These are phyloP conservation scores for Diglossa cyanea DNA, from an alignment of 2,797 vertebrate species.

Conservation along the genomic window DNA sequence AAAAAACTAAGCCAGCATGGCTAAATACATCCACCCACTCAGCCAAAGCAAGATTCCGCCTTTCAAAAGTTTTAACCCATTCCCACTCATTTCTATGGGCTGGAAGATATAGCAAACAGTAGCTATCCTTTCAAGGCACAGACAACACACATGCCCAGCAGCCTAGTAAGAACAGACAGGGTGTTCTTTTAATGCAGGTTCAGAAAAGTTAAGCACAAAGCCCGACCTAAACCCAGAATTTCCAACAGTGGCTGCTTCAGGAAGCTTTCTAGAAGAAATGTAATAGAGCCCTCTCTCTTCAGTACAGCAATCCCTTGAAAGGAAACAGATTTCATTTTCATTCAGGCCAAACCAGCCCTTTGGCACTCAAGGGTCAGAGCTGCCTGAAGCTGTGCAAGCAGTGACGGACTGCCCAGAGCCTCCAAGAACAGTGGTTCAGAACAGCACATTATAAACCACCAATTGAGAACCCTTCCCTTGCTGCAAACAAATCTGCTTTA, in stretches of 20 bases:
- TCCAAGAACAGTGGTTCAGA: not conserved
- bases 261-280: not conserved
- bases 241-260: not conserved
- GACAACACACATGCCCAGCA: not conserved
- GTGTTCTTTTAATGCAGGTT: fast-evolving
- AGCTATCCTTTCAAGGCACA: not conserved
- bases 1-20: not conserved
- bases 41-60: not conserved
- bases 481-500: not conserved
- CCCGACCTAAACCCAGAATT: not conserved
- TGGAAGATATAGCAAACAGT: not conserved
- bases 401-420: not conserved
- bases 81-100: fast-evolving
- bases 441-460: not conserved
- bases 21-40: not conserved
- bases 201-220: not conserved
- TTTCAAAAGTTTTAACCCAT: not conserved
- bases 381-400: not conserved
- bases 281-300: not conserved
- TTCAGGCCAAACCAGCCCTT: not conserved
- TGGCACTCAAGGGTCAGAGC: not conserved
- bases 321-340: not conserved
- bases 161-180: not conserved
- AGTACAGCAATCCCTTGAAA: not conserved
- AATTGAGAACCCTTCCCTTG: not conserved